A percentile compares a stretch with the other conserved stretches of the same genome.
Conservation (phyloP, 2,113 vertebrate species). For the Oreocharis arfaki region DNA sequence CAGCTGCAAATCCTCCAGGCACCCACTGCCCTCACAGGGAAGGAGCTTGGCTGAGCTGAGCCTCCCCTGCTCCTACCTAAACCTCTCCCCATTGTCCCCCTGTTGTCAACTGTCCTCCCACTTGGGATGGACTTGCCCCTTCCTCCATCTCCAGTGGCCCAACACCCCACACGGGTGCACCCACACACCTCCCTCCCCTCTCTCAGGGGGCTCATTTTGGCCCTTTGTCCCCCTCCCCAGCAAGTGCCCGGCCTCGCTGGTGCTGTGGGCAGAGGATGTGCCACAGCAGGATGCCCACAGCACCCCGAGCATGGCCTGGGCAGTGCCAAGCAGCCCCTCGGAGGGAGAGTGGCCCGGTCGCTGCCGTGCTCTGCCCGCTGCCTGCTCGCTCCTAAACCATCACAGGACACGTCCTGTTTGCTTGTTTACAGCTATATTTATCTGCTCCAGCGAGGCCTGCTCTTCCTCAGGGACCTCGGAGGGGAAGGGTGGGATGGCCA, state of each 20-base stretch:
- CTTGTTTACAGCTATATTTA: conserved; percentile 67
- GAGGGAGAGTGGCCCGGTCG: neutral
- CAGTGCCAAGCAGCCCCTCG: neutral
- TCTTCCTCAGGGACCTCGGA: conserved; percentile 61
- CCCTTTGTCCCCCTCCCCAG: neutral
- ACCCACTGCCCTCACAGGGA: rapidly evolving
- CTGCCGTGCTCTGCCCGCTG: neutral
- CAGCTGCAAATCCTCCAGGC: neutral
- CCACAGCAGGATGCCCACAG: neutral
- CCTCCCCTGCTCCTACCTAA: neutral
- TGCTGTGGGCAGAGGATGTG: neutral
- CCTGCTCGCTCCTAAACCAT: neutral
- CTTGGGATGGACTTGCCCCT: neutral
- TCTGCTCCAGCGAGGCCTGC: conserved; percentile 4
- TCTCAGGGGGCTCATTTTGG: neutral
- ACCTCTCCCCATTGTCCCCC: neutral
- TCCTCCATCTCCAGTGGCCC: neutral
- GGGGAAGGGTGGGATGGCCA: conserved; percentile 49
- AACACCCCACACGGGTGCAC: rapidly evolving
- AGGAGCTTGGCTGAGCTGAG: neutral
- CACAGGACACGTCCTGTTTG: conserved; percentile 51
- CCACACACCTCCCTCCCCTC: neutral
- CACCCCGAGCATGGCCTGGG: rapidly evolving
- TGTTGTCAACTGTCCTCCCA: rapidly evolving
- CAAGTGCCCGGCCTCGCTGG: rapidly evolving